These are phyloP conservation scores for Gambelia wislizenii DNA, from an alignment of 2,797 vertebrate genomes.

Conservation along the genomic window DNA sequence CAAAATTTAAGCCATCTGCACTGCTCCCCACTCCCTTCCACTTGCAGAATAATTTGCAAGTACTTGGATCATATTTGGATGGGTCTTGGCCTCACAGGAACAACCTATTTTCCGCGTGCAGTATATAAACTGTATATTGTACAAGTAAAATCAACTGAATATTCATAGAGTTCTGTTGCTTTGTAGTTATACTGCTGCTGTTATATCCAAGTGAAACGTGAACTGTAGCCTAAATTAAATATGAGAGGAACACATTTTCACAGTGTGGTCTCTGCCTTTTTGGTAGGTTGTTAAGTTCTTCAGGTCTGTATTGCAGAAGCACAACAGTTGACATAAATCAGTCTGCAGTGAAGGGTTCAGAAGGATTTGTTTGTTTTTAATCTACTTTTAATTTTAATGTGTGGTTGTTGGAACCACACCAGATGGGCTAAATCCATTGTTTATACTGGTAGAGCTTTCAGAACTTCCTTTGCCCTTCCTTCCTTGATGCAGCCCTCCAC, in stretches of 20 bases:
- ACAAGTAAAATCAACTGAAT: constrained; percentile 80
- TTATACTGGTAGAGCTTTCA: not conserved
- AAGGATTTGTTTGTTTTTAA: constrained; percentile 38
- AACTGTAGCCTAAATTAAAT: constrained; percentile 76
- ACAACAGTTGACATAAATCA: constrained; percentile 54
- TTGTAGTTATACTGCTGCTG: constrained; percentile 74
- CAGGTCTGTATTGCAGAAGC: constrained; percentile 54
- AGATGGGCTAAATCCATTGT: not conserved
- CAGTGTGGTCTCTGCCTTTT: constrained; percentile 50
- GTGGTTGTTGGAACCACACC: not conserved
- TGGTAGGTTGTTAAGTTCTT: constrained; percentile 35
- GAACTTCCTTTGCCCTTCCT: not conserved
- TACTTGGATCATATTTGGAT: constrained; percentile 66
- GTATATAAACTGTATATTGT: constrained; percentile 72
- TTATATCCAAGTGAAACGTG: constrained; percentile 75
- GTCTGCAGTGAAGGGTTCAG: constrained; percentile 44
- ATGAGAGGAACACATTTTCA: constrained; percentile 69
- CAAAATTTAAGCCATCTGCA: constrained; percentile 68
- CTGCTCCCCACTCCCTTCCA: constrained; percentile 47
- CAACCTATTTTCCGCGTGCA: constrained; percentile 75
- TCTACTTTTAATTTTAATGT: not conserved
- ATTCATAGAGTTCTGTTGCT: constrained; percentile 82
- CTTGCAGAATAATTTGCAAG: constrained; percentile 71
- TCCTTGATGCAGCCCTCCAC: too few species aligned
- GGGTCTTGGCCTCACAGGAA: constrained; percentile 72